A percentile compares a stretch with the other conserved stretches of the same genome.
Evolutionary conservation across 2,113 vertebrate species (phyloP).

Genomic region (Chrysemys picta): DNA sequence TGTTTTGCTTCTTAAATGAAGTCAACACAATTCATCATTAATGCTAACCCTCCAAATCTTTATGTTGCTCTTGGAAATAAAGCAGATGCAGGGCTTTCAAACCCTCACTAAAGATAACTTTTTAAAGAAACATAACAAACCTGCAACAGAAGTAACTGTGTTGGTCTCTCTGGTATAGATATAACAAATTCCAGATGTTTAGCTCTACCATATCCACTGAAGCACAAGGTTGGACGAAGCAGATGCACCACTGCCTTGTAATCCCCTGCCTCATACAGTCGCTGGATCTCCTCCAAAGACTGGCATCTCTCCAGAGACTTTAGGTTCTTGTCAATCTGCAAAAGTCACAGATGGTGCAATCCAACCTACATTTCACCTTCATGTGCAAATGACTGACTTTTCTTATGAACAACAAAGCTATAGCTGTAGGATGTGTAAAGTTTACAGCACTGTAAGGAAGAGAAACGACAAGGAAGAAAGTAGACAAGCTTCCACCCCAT

Average conservation of each 20-base stretch:
- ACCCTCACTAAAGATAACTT: background rate
- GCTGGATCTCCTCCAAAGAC: conserved; percentile 97
- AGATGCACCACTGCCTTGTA: conserved; percentile 91
- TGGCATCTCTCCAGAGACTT: conserved; percentile 97
- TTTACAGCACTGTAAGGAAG: background rate
- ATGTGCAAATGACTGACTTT: background rate
- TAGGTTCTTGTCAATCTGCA: conserved; percentile 95
- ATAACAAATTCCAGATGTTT: conserved; percentile 92
- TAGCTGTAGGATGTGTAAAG: background rate
- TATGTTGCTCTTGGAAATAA: background rate
- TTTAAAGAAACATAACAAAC: conserved; percentile 66
- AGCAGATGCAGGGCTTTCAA: background rate
- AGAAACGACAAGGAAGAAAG: background rate
- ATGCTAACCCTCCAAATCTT: background rate
- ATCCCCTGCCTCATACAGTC: conserved; percentile 91
- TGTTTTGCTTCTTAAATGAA: background rate
- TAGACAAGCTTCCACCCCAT: background rate
- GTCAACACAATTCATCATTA: background rate
- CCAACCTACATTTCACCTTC: background rate
- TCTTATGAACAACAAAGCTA: background rate
- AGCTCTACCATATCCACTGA: conserved; percentile 81
- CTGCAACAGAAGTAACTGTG: conserved; percentile 95
- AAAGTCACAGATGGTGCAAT: conserved; percentile 4
- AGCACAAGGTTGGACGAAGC: conserved; percentile 90
- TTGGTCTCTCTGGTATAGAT: conserved; percentile 93